phyloP scores from a whole-genome alignment of 2,888 invertebrate species.

The Pediacus dermestoides region DNA sequence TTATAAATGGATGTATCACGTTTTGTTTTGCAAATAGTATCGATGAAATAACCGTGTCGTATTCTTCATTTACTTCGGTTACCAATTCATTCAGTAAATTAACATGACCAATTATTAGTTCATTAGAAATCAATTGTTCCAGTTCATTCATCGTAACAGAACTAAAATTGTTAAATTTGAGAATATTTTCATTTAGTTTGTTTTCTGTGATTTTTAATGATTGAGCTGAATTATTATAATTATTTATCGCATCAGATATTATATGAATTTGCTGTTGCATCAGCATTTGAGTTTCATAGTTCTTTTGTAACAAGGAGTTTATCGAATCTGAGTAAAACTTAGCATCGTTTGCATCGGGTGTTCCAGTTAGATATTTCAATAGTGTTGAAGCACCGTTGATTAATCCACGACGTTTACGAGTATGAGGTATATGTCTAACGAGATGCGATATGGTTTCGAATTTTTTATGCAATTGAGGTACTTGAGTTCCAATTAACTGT shows the following conservation, averaged over 20 bases:
- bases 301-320: conserved; percentile 11
- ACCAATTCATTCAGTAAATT: neutral
- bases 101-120: neutral
- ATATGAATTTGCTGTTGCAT: conserved; percentile 23
- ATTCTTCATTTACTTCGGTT: conserved; percentile 8
- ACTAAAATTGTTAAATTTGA: conserved; percentile 3
- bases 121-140: neutral
- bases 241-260: conserved; percentile 19
- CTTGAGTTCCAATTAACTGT: no score
- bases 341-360: conserved; percentile 4
- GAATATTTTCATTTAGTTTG: conserved; percentile 9
- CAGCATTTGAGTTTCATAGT: conserved; percentile 17
- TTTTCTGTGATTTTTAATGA: conserved; percentile 17
- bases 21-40: conserved; percentile 14
- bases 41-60: conserved; percentile 9
- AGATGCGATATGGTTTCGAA: no score
- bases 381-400: neutral
- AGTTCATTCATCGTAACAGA: neutral
- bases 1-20: conserved; percentile 11
- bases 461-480: no score
- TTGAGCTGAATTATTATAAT: conserved; percentile 20
- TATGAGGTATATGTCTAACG: neutral
- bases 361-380: conserved; percentile 1
- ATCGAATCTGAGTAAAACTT: conserved; percentile 18
- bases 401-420: neutral